Evolutionary conservation across 2,113 vertebrate genomes (phyloP).

Genomic region (Glaucidium brasilianum): DNA sequence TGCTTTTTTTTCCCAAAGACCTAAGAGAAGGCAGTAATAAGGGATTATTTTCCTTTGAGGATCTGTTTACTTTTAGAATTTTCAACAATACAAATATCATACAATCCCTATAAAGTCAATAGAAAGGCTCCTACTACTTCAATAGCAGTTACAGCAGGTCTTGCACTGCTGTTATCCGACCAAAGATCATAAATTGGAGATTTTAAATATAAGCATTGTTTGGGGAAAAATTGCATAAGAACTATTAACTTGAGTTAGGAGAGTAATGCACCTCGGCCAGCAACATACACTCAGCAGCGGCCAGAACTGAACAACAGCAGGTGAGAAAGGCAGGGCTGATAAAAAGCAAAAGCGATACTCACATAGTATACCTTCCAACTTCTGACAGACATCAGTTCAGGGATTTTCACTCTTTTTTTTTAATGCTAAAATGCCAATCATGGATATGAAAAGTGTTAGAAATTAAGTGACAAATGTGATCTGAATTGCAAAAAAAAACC

Average conservation of each 20-base stretch:
- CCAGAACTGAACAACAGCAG: not conserved
- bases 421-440: not conserved
- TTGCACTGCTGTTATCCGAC: not conserved
- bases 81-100: not conserved
- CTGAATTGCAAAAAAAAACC: not conserved
- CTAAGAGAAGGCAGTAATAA: not conserved
- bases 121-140: not conserved
- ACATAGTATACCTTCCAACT: not conserved
- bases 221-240: not conserved
- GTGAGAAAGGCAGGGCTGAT: not conserved
- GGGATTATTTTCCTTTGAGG: not conserved
- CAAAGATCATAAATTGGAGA: not conserved
- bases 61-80: not conserved
- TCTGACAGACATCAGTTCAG: not conserved
- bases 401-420: not conserved
- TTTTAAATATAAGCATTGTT: not conserved
- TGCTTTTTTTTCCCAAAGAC: not conserved
- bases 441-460: rapidly evolving
- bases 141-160: not conserved
- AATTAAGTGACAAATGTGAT: not conserved
- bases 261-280: not conserved
- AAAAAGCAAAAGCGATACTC: not conserved
- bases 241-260: rapidly evolving
- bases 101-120: not conserved
- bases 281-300: rapidly evolving